Percentiles rank a stretch among this genome's conserved stretches.
phyloP scores from a whole-genome alignment of 2,797 vertebrate genomes.

The Cyclura pinguis region DNA sequence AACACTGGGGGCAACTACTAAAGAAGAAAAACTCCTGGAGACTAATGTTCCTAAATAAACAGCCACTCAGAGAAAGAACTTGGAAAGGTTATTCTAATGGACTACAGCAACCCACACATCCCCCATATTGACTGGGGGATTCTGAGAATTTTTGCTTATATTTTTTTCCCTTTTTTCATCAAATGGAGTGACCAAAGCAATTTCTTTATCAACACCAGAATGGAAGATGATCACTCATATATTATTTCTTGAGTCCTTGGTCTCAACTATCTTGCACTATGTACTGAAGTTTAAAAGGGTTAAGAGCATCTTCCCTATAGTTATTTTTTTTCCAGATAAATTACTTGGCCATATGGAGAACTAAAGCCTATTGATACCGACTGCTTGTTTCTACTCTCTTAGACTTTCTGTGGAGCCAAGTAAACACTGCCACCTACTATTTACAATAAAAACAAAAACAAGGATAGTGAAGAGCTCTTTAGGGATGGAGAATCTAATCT shows the following conservation, averaged over 20 bases:
- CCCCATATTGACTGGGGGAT: too few relatives aligned
- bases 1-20: neutral
- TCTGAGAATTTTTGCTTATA: too few relatives aligned
- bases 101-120: too few relatives aligned
- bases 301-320: neutral
- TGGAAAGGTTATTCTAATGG: too few relatives aligned
- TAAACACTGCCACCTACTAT: slow-evolving; percentile 60
- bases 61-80: neutral
- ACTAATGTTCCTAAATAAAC: neutral
- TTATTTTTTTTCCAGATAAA: neutral
- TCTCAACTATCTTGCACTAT: neutral
- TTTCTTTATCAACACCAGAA: neutral
- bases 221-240: too few relatives aligned
- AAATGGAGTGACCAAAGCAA: neutral
- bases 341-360: slow-evolving; percentile 7
- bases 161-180: neutral
- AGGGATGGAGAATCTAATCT: slow-evolving; percentile 18
- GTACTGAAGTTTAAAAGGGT: neutral
- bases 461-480: slow-evolving; percentile 52
- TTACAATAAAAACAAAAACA: slow-evolving; percentile 60
- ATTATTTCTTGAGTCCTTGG: neutral
- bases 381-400: accelerated
- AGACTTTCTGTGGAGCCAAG: slow-evolving; percentile 36
- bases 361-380: slow-evolving; percentile 45
- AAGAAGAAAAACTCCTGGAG: neutral